Base-by-base conservation (phyloP, 2,113 vertebrate genomes). In the Chloroceryle aenea region DNA sequence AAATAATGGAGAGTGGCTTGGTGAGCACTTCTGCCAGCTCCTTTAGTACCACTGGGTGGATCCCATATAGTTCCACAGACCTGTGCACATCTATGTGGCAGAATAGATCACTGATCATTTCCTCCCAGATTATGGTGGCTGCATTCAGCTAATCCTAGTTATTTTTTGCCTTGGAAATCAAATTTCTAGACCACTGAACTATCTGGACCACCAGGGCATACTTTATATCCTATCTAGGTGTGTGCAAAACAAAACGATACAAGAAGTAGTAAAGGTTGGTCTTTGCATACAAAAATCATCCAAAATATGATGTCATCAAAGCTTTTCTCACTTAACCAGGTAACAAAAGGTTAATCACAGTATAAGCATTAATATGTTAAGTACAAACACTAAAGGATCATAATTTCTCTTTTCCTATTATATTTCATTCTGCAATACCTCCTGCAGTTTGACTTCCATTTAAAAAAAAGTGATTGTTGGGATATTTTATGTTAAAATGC, bases 381-480 rank as follows among this genome's bases (percentile, higher is more conserved):
- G 2, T 15, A 73, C 32, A 21, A 30, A 42, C 55, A 55, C 7
- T 56, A 22, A 61, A 64, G 8, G n/a, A 63, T 47, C 17, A 56
- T 6, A 10, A 56, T 23, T 74, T 32, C 14, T 25, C 23, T 86
- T 72, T 83, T 72, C 11, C 36, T 36, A 10, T 61, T 64, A 22
- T 47, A 85, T 93, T 85, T 68, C 6, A 27, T 66, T 58, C 45
- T 64, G 6, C 58, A 48, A 36, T n/a, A 68, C 6, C 16, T 52
- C 22, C 26, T 43, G 8, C 11, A 43, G 14, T 55, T 86, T 77
- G 4, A 42, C 66, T 76, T 75, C 45, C 30, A 2, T 18, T 36
- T 32, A 7, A 3, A 12, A 42, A 48, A 42, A 32, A 32, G 4
- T 27, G 45, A 74, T 34, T 0, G 0, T 11, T 56, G 8, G 9